phyloP scores from a whole-genome alignment of 2,888 invertebrate species.

The Elegia similella region DNA sequence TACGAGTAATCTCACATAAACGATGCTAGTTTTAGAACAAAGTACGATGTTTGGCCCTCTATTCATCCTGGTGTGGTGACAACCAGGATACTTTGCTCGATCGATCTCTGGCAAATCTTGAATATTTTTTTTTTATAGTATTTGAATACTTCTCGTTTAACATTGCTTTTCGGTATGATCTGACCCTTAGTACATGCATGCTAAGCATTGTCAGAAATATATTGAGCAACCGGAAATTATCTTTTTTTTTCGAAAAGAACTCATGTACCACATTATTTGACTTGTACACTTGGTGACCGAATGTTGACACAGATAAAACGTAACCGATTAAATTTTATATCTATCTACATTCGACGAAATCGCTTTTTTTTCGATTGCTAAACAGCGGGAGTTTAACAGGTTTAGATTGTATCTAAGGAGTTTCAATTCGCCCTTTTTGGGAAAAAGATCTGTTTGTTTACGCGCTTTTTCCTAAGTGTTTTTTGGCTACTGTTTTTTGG shows the following conservation, averaged over 20 bases:
- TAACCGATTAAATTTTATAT: slow-evolving; percentile 8
- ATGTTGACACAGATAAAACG: slow-evolving; percentile 5
- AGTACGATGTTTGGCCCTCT: too few relatives aligned
- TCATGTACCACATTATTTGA: not conserved
- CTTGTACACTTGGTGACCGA: slow-evolving; percentile 3
- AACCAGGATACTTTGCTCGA: too few relatives aligned
- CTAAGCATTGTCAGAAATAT: not conserved
- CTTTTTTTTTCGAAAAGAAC: not conserved
- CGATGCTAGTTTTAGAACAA: too few relatives aligned
- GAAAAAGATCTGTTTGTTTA: not conserved
- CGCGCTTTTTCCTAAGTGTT: not conserved
- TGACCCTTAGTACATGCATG: too few relatives aligned
- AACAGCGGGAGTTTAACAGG: not conserved
- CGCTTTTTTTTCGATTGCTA: not conserved
- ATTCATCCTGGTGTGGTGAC: too few relatives aligned
- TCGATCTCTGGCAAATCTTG: too few relatives aligned
- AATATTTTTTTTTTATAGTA: too few relatives aligned
- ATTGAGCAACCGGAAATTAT: not conserved
- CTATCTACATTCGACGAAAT: not conserved
- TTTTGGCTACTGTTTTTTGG: not conserved
- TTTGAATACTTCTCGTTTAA: too few relatives aligned
- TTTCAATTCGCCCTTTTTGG: not conserved
- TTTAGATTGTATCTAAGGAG: not conserved
- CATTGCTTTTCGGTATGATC: too few relatives aligned
- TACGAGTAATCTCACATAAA: too few relatives aligned